Evolutionary conservation across 2,797 vertebrate genomes (phyloP), one percentile per base, ranked within the genome.

Genomic region (Graptemys geographica): DNA sequence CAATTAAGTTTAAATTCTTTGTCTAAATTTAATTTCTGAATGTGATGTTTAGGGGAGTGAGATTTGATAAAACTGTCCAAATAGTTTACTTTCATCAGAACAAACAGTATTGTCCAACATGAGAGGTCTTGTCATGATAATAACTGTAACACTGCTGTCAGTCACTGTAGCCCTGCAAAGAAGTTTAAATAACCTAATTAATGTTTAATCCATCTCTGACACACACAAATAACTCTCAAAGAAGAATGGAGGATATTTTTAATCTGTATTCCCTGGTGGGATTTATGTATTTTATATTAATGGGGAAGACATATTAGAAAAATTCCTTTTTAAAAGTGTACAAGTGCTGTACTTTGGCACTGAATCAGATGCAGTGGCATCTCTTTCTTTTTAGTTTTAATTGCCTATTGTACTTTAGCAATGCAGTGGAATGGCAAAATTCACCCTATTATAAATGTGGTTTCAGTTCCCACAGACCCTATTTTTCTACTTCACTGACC

Each of bases 401-500:
- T 16, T 21, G 5, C 13, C 51, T 81, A 6, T 27, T 15, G 1
- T 41, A 31, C 44, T 88, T 87, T 76, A 91, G 19, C 47, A 72
- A 92, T 47, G 21, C 72, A 52, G 27, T 16, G 23, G 27, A 57
- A 52, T 25, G 51, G 23, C 19, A 62, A 89, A 79, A 55, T 37
- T 28, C 41, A 69, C 51, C 10, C 28, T 41, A 11, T 83, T 57
- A 44, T 55, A 88, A 53, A 81, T 86, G 72, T 83, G n/a, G 89
- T 21, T 47, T 90, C 65, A 51, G 55, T 52, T 96, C 84, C 56
- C 81, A 83, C 82, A 87, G 86, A 65, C 62, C 5, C 81, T 19
- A 5, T 79, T 96, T 90, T 93, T 37, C 87, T 85, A 81, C 82
- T 93, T 90, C 51, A 27, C 27, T 51, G 21, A 52, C 51, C 76